These are phyloP conservation scores for Diadophis punctatus DNA, from an alignment of 2,113 vertebrate species.

Conservation along the genomic window DNA sequence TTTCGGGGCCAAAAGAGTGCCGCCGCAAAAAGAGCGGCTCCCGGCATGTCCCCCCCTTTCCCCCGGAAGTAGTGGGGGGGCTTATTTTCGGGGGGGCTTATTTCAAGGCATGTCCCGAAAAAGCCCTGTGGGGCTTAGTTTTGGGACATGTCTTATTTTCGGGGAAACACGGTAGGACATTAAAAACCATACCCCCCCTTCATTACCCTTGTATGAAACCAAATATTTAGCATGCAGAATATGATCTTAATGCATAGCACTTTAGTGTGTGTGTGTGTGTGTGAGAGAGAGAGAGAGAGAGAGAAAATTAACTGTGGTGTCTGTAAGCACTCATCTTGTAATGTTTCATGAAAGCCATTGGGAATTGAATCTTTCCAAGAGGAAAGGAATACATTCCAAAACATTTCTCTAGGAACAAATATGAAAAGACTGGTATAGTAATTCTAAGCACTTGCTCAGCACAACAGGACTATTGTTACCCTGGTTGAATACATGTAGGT, in stretches of 20 bases:
- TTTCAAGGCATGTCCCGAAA: too few species aligned
- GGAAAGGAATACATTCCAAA: background rate
- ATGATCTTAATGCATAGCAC: background rate
- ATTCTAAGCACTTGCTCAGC: background rate
- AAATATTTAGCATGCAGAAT: background rate
- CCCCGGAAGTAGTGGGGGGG: too few species aligned
- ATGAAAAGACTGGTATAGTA: background rate
- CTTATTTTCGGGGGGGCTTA: too few species aligned
- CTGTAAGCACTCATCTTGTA: background rate
- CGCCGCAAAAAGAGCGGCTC: too few species aligned
- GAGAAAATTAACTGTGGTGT: background rate
- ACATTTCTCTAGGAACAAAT: background rate
- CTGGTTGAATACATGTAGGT: background rate
- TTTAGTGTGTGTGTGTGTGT: background rate
- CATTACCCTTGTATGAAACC: background rate
- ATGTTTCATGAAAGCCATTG: background rate
- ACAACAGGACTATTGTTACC: background rate
- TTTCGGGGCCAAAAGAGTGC: too few species aligned
- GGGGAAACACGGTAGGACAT: too few species aligned
- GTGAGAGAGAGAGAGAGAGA: background rate
- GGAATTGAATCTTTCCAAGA: background rate
- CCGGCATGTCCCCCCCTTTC: too few species aligned
- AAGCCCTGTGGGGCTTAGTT: too few species aligned
- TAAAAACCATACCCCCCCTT: background rate
- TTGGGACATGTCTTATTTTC: too few species aligned